Base-by-base conservation (phyloP, 2,113 vertebrate genomes). In the Phalacrocorax aristotelis region DNA sequence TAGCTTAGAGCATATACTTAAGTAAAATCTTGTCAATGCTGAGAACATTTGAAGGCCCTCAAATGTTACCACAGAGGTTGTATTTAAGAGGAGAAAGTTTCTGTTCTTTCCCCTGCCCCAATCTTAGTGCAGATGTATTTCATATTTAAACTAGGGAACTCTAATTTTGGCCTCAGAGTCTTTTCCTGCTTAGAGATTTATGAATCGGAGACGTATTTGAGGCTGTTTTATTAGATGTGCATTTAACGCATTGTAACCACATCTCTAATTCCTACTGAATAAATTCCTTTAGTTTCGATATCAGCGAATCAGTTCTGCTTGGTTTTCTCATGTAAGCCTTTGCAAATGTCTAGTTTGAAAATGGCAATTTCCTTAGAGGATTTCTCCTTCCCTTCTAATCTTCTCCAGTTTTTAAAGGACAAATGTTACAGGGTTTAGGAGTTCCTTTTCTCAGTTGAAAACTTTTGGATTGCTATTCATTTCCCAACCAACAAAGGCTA, bases 281-380 rank as follows among this genome's bases (percentile, higher is more conserved):
- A 55, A 89, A 65, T 77, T 61, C 13, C 8, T 84, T 62, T 60
- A 44, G 40, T 86, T 92, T 80, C 1, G 2, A 0, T 76, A 65
- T 72, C 44, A 90, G 40, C 65, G 32, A 83, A 72, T 22, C 5
- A 6, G 9, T 74, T 94, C 81, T 78, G 52, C 40, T 85, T 91
- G n/a, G 22, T 84, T 93, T 93, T 88, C 66, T 90, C 71, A 83
- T 76, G 77, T 93, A 58, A 85, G 87, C 77, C 51, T 94, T 94
- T 95, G 70, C 36, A 95, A 90, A 44, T 97, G 42, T 58, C 64
- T 76, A 72, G 62, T 83, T 93, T 96, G 82, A 93, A 89, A 96
- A 64, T 19, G 7, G 8, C 64, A 42, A 2, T 85, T 91, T 94
- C 64, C 62, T 54, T 72, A 65, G 48, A 54, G 15, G 9, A 58